Conservation (phyloP, 2,113 vertebrate genomes). For the Herpetotheres cachinnans region DNA sequence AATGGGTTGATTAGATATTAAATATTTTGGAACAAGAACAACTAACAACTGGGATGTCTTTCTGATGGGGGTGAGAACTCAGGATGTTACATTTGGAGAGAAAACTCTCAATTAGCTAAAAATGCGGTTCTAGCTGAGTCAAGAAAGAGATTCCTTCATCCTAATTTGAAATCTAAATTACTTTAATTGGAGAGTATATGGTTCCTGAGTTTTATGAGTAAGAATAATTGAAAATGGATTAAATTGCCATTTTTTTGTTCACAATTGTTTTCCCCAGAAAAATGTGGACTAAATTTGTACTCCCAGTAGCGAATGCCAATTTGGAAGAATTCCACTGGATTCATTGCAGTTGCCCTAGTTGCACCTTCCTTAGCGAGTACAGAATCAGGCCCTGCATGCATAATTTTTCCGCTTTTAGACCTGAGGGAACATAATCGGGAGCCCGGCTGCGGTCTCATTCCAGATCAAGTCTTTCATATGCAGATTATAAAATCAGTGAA, state of each 20-base stretch:
- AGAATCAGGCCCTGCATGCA: neutral
- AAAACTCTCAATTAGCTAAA: neutral
- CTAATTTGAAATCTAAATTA: slow-evolving; percentile 1
- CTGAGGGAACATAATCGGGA: neutral
- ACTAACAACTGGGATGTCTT: neutral
- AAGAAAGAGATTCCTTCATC: neutral
- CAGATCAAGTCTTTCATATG: neutral
- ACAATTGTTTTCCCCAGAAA: neutral
- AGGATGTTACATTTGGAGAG: neutral
- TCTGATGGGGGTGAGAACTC: neutral
- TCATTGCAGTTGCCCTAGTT: neutral
- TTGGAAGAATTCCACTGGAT: neutral
- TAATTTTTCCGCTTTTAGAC: neutral
- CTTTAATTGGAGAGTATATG: neutral
- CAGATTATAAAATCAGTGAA: neutral
- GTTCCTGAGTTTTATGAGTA: neutral
- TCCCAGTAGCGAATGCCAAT: neutral
- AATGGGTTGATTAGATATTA: neutral
- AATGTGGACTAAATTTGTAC: neutral
- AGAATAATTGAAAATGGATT: neutral
- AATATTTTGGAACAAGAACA: neutral
- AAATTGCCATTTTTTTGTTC: neutral
- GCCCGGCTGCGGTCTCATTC: neutral
- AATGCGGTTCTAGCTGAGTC: neutral
- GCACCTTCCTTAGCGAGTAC: neutral